Evolutionary conservation across 2,113 vertebrate species (phyloP), one percentile per base, ranked within the genome.

Genomic region (Bubo scandiacus): DNA sequence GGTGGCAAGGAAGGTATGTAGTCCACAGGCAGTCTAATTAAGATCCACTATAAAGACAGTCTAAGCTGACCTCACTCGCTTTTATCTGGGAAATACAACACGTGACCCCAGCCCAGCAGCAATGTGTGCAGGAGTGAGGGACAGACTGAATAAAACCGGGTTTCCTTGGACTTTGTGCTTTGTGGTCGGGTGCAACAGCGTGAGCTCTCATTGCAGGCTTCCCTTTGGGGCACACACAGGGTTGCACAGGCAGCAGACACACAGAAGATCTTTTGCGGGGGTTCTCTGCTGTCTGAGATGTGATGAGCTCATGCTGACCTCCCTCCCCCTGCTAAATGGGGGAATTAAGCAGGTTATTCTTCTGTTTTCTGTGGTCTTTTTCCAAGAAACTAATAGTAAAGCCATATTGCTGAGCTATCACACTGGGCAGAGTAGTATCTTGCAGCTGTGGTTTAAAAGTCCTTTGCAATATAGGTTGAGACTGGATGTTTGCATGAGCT

Each of bases 401-500:
- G 27, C 47, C 40, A 43, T 59, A 25, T 22, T 81, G 36, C 54
- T 86, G 62, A 73, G 45, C 55, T 62, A 9, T 30, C 40, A 36
- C 0, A 0, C 36, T n/a, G 59, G 20, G 51, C 77, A 73, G n/a
- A 73, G 16, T 42, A 61, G 22, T 42, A 59, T 68, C n/a, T 85
- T 79, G 52, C 65, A 85, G 57, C n/a, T 81, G 63, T n/a, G 17
- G 43, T 75, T 85, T 81, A 68, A 73, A 71, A 78, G n/a, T 75
- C 43, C 22, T 87, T 75, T 79, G 52, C 54, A 59, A 30, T 38
- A 54, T 10, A 72, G 42, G 38, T 38, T 81, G 38, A 81, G 43
- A 51, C n/a, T 15, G 13, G 10, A 21, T 71, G 30, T 66, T 91
- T 54, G 30, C 29, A 21, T 81, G 57, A 94, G 7, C 68, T 82